A percentile compares a stretch with the other conserved stretches of the same genome.
phyloP scores from a whole-genome alignment of 2,797 vertebrate species.

The Rhinichthys osculus region DNA sequence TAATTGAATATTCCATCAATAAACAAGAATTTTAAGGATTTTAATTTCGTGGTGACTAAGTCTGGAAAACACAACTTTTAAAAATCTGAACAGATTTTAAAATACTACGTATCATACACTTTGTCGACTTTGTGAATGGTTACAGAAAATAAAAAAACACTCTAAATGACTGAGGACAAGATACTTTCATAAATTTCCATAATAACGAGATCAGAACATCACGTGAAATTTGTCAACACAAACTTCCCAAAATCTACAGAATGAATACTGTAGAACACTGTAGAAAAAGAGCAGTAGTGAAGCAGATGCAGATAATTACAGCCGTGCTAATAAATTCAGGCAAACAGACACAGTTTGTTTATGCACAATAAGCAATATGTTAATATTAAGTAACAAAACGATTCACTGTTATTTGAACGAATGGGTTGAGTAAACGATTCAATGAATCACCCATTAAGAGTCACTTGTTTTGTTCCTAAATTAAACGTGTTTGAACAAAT shows the following conservation, averaged over 20 bases:
- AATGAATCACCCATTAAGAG: neutral
- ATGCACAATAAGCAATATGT: neutral
- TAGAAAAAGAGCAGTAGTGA: neutral
- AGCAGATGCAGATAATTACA: neutral
- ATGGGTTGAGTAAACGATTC: neutral
- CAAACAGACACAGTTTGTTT: neutral
- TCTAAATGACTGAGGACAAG: neutral
- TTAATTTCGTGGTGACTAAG: too few relatives aligned
- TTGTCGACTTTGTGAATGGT: neutral
- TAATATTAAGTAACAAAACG: neutral
- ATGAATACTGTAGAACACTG: neutral
- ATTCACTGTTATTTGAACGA: neutral
- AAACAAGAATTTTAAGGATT: too few relatives aligned
- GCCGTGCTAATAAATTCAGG: neutral
- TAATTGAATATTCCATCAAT: too few relatives aligned
- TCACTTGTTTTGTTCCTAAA: neutral
- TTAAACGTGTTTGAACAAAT: neutral
- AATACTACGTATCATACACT: neutral
- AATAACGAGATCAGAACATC: neutral
- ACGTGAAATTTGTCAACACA: too few relatives aligned
- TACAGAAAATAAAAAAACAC: neutral
- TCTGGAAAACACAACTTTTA: too few relatives aligned
- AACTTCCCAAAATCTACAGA: neutral
- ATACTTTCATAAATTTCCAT: too few relatives aligned
- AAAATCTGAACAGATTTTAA: neutral